Percentiles rank a stretch among this genome's conserved stretches.
phyloP scores from a whole-genome alignment of 2,797 vertebrate genomes.

The Sylvilagus floridanus region DNA sequence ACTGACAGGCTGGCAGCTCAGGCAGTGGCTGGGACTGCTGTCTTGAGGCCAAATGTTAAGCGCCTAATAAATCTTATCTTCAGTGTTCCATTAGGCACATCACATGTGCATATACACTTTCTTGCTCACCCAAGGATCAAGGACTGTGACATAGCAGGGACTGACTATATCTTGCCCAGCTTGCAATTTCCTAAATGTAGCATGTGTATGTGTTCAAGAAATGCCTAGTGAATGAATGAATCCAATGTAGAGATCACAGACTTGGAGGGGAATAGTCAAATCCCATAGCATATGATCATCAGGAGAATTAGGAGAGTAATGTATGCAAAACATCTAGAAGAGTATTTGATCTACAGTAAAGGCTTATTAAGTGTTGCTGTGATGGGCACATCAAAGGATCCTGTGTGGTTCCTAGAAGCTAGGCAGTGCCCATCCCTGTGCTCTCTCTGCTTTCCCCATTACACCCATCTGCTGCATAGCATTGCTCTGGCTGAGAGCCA shows the following conservation, averaged over 20 bases:
- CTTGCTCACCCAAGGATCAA: background rate
- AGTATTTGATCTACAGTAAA: background rate
- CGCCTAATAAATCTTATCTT: background rate
- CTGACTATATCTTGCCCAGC: background rate
- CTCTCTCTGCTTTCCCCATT: background rate
- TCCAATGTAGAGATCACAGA: background rate
- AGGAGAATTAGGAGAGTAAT: background rate
- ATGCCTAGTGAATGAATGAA: background rate
- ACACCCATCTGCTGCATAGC: background rate
- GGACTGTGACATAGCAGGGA: background rate
- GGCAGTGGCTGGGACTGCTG: background rate
- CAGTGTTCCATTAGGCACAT: background rate
- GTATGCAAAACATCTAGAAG: background rate
- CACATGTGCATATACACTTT: background rate
- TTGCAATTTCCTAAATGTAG: background rate
- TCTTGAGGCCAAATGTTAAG: background rate
- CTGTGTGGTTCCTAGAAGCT: background rate
- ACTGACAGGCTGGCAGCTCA: background rate
- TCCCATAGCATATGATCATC: background rate
- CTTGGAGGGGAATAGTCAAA: background rate
- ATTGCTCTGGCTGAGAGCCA: background rate
- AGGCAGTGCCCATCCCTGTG: background rate
- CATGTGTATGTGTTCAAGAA: background rate
- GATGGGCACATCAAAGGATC: background rate
- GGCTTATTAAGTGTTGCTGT: background rate